phyloP scores from a whole-genome alignment of 2,797 vertebrate genomes.

The Anolis apletophallus region DNA sequence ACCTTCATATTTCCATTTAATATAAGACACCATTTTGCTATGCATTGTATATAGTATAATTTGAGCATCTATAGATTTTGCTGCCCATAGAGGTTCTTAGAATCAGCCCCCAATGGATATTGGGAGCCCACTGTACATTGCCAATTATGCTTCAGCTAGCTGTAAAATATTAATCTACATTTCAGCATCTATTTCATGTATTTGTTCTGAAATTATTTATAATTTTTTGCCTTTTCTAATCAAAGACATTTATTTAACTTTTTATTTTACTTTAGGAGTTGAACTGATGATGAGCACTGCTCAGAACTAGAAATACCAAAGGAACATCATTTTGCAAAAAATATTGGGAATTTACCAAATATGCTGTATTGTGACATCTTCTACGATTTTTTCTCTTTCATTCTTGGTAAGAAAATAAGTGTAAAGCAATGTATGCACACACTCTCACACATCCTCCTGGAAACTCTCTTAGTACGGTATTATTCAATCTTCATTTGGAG shows the following conservation, averaged over 20 bases:
- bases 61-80: too few species aligned
- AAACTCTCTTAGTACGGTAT: neutral
- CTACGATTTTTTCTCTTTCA: neutral
- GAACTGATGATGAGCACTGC: conserved; percentile 4
- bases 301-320: neutral
- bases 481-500: neutral
- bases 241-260: neutral
- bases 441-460: neutral
- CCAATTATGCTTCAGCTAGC: too few species aligned
- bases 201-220: neutral
- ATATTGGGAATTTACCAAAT: conserved; percentile 1
- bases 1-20: too few species aligned
- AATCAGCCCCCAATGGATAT: too few species aligned
- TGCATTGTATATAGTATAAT: too few species aligned
- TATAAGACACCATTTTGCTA: too few species aligned
- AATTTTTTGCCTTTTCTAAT: neutral
- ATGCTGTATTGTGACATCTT: neutral
- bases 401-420: conserved; percentile 14
- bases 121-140: too few species aligned
- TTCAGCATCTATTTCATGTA: neutral
- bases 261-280: neutral
- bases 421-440: neutral
- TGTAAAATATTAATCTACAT: neutral
- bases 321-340: neutral
- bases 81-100: too few species aligned